Base-by-base conservation (phyloP, 2,888 invertebrate genomes). In the Microplitis deprimator region DNA sequence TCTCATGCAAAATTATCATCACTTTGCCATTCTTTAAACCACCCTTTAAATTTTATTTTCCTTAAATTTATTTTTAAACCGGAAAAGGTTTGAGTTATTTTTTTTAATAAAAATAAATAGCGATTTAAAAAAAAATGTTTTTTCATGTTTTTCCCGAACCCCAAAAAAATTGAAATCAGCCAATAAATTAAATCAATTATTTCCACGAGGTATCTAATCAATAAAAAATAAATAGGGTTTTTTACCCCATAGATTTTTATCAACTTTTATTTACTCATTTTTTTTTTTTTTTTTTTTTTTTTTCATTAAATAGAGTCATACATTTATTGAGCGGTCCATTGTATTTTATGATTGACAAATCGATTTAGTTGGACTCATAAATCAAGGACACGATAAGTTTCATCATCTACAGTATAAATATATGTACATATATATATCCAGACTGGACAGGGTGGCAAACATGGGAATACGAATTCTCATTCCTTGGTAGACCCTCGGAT, bases 1-100 rank as follows among this genome's bases (percentile, higher is more conserved):
- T 77, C 64, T 73, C 40, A 64, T 64, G n/a, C 62, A 50, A 77
- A 72, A 72, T 75, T 69, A 75, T 78, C 75, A 73, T 64, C 39
- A 50, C 64, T 70, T 41, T 39, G 62, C 40, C 20, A 38, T 7
- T 50, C n/a, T 50, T 17, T 39, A 50, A n/a, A 20, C 60, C 50
- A 59, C 62, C 17, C 8, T 38, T 41, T 13, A 74, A 40, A 62
- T 65, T 38, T 39, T 67, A 67, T 75, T 39, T 68, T 41, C n/a
- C 8, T 60, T 61, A 61, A 60, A 61, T 59, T 20, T 61, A 69
- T 69, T 50, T 41, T 50, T 29, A 4, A 29, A 29, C 29, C 29
- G 29, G 29, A 29, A 29, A 29, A 29, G 29, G 29, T 29, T 4
- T 3, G 29, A 29, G 29, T 29, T 29, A 29, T 29, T 29, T 29